phyloP scores from a whole-genome alignment of 2,797 vertebrate species.

The Enteromius viviparus region DNA sequence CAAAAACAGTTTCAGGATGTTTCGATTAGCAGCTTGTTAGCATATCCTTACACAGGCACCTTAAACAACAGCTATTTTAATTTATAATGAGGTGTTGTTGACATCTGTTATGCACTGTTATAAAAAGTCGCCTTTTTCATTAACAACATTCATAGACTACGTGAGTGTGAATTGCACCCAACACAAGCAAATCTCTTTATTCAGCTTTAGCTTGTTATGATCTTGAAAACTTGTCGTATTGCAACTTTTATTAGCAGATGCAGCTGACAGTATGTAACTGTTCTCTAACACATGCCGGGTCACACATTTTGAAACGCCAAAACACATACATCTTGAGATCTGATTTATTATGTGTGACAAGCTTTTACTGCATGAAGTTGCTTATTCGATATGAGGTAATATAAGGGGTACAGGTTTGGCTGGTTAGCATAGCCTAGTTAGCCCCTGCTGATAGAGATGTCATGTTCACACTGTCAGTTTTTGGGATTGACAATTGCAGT shows the following conservation, averaged over 20 bases:
- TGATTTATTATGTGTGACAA: not conserved
- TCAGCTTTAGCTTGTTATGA: not conserved
- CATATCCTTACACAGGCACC: not conserved
- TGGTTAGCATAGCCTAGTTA: not conserved
- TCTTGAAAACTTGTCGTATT: conserved; percentile 7
- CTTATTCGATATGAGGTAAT: not conserved
- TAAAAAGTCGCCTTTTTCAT: not conserved
- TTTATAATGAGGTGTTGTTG: conserved; percentile 5
- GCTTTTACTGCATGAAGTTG: not conserved
- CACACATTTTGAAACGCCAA: conserved; percentile 2
- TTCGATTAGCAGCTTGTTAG: not conserved
- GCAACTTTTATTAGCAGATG: not conserved
- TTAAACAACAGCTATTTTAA: not conserved
- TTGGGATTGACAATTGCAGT: too few species aligned
- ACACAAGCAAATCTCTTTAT: not conserved
- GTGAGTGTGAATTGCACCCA: not conserved
- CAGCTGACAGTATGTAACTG: not conserved
- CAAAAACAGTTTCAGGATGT: not conserved
- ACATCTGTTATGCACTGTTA: not conserved
- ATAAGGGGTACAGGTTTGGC: not conserved
- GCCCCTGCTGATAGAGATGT: not conserved
- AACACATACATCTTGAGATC: not conserved
- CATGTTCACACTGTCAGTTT: too few species aligned
- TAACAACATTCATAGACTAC: not conserved
- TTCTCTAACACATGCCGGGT: not conserved